These are phyloP conservation scores for Oceanodroma tethys DNA, from an alignment of 2,113 vertebrate genomes.

Conservation along the genomic window DNA sequence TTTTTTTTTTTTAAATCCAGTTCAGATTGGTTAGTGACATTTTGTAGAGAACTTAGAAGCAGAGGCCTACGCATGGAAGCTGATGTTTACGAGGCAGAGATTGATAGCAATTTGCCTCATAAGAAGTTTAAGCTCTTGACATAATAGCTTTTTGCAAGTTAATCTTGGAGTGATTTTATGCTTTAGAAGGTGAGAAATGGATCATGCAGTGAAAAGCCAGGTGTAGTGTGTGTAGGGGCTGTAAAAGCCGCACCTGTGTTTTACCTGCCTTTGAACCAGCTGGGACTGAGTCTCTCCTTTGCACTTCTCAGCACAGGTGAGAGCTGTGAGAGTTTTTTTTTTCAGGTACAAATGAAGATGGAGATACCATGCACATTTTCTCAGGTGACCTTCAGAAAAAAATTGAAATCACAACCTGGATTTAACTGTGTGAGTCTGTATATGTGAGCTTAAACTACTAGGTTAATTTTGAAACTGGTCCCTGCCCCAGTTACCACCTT, in stretches of 20 bases:
- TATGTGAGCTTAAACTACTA: background rate
- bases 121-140: background rate
- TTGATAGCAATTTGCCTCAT: background rate
- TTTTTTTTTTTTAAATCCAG: too few species aligned
- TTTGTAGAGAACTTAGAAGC: background rate
- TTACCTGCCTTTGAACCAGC: background rate
- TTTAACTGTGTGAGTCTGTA: background rate
- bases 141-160: background rate
- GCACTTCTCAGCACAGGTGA: background rate
- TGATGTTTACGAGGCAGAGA: background rate
- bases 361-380: rapidly evolving
- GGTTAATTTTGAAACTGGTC: background rate
- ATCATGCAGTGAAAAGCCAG: background rate
- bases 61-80: background rate
- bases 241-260: background rate
- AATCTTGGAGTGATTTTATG: background rate
- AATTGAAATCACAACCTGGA: too few species aligned
- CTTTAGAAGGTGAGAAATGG: background rate
- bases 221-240: background rate
- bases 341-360: background rate
- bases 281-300: background rate
- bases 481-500: background rate
- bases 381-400: background rate
- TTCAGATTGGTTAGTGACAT: background rate
- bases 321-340: background rate